Evolutionary conservation across 2,113 vertebrate species (phyloP).

Genomic region (Vidua chalybeata): DNA sequence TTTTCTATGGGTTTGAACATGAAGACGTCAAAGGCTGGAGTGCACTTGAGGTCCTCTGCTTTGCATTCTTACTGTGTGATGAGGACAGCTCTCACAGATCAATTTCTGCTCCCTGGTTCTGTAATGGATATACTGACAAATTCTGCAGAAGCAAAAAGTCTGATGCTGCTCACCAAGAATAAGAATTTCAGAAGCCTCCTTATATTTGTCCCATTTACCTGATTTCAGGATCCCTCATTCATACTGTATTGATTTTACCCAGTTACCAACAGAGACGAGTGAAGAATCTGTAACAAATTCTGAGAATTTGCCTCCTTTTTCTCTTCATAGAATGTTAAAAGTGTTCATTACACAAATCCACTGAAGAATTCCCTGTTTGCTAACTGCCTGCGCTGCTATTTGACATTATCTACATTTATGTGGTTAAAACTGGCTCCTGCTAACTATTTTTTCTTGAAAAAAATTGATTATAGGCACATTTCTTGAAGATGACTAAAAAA

Average conservation of each 20-base stretch:
- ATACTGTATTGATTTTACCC: not conserved
- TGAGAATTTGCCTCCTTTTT: not conserved
- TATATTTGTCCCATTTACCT: not conserved
- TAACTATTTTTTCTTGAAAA: conserved; percentile 4
- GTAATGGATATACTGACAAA: conserved; percentile 20
- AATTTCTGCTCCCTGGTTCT: conserved; percentile 33
- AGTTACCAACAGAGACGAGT: not conserved
- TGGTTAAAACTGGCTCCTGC: not conserved
- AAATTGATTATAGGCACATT: conserved; percentile 14
- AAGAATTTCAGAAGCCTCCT: not conserved
- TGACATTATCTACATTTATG: conserved; percentile 28
- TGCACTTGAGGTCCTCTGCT: not conserved
- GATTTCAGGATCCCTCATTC: conserved; percentile 26
- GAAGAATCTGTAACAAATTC: not conserved
- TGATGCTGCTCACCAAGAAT: not conserved
- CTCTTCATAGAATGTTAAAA: not conserved
- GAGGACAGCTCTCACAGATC: conserved; percentile 33
- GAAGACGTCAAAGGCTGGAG: conserved; percentile 1
- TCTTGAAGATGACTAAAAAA: not conserved
- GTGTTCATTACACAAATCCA: not conserved
- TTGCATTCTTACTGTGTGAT: not conserved
- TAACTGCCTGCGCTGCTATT: not conserved
- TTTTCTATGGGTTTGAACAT: not conserved
- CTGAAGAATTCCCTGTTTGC: not conserved
- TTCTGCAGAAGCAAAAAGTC: not conserved